Percentiles rank a stretch among this genome's conserved stretches.
Conservation (phyloP, 2,888 invertebrate genomes). For the Thecophora atra region DNA sequence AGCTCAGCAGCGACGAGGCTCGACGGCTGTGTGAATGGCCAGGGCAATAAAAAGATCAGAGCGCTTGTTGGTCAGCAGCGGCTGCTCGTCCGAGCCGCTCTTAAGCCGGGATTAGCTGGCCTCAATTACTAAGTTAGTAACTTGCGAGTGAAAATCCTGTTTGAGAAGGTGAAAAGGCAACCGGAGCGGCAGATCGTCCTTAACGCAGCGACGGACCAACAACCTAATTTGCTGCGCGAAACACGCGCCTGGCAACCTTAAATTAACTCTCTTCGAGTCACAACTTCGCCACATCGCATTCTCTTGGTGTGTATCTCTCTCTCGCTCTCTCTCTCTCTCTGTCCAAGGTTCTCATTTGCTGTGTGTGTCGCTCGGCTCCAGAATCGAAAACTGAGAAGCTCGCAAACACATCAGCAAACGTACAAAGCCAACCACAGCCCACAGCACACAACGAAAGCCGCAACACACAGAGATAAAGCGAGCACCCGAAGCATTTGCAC, state of each 20-base stretch:
- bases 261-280: too few species aligned
- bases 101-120: conserved; percentile 10
- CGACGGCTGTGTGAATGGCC: conserved; percentile 4
- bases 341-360: too few species aligned
- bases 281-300: too few species aligned
- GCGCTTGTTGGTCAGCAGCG: not conserved
- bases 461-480: too few species aligned
- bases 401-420: not conserved
- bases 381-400: too few species aligned
- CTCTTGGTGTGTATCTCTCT: too few species aligned
- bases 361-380: too few species aligned
- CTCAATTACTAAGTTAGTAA: conserved; percentile 31
- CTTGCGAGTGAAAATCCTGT: conserved; percentile 24
- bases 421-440: not conserved
- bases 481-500: not conserved
- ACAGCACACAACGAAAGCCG: not conserved
- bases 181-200: too few species aligned
- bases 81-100: not conserved
- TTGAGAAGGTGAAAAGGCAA: conserved; percentile 28
- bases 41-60: conserved; percentile 26
- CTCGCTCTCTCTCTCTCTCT: too few species aligned
- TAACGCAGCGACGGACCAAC: too few species aligned
- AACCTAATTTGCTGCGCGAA: not conserved
- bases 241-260: too few species aligned
- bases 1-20: not conserved